A percentile compares a stretch with the other conserved stretches of the same genome.
Conservation (phyloP, 2,113 vertebrate genomes). For the Sinocyclocheilus anophthalmus region DNA sequence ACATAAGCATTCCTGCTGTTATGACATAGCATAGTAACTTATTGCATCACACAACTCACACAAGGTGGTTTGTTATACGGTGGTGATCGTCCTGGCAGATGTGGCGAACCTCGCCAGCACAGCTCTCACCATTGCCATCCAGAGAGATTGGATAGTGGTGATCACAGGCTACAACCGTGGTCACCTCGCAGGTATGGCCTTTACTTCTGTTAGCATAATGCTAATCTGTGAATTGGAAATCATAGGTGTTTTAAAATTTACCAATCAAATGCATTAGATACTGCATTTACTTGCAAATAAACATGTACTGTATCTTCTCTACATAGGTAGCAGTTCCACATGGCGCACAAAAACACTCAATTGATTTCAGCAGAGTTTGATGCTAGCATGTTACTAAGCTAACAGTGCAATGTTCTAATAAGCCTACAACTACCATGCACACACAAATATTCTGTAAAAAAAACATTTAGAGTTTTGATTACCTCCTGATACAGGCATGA, state of each 20-base stretch:
- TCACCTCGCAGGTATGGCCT: constrained; percentile 73
- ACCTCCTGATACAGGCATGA: constrained; percentile 73
- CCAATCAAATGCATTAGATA: background rate
- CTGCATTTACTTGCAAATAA: background rate
- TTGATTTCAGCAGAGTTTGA: background rate
- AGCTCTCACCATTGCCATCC: constrained; percentile 74
- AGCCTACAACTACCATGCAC: background rate
- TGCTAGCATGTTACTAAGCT: background rate
- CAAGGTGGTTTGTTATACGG: constrained; percentile 79
- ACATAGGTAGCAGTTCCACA: no score
- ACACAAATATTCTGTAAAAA: background rate
- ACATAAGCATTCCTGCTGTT: constrained; percentile 67
- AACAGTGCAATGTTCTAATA: background rate
- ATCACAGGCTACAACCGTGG: constrained; percentile 76
- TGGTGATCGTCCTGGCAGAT: constrained; percentile 76
- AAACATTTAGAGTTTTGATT: constrained; percentile 35
- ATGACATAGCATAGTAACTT: constrained; percentile 77
- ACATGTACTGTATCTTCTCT: background rate
- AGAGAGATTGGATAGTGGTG: constrained; percentile 78
- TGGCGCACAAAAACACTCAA: background rate
- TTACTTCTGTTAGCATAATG: background rate
- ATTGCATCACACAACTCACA: constrained; percentile 79
- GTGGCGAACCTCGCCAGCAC: constrained; percentile 77
- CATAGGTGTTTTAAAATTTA: background rate
- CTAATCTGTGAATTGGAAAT: background rate